Conservation (phyloP, 1,140 invertebrate genomes). For the Lamellibrachia luymesi region DNA sequence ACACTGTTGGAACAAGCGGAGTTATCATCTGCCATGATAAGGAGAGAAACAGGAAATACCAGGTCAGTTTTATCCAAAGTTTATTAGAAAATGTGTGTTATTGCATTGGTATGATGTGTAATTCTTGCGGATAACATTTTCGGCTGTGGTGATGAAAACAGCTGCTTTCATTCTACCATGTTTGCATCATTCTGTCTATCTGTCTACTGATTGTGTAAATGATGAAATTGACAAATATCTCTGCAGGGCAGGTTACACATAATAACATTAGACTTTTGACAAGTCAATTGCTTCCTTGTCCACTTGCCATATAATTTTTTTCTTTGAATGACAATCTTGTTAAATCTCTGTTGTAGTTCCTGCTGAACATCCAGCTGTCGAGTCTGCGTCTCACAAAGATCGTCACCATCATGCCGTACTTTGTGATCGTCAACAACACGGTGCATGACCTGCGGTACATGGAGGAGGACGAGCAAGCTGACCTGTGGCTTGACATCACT, state of each 20-base stretch:
- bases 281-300: no score
- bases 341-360: conserved; percentile 43
- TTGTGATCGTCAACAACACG: conserved; percentile 61
- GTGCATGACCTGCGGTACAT: conserved; percentile 72
- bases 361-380: conserved; percentile 52
- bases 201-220: background rate
- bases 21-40: conserved; percentile 51
- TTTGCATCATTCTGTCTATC: background rate
- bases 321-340: no score
- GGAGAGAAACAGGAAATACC: conserved; percentile 62
- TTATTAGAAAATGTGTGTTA: no score
- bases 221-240: background rate
- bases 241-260: no score
- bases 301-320: no score
- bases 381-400: conserved; percentile 50
- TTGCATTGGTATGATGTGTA: background rate
- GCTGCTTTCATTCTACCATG: background rate
- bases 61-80: conserved; percentile 34
- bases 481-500: conserved; percentile 77
- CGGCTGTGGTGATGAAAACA: background rate
- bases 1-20: conserved; percentile 61
- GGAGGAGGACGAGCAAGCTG: conserved; percentile 80
- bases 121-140: background rate
- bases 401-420: conserved; percentile 51
- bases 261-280: no score